Conservation (phyloP, 1,140 invertebrate species). For the Trichonephila inaurata region DNA sequence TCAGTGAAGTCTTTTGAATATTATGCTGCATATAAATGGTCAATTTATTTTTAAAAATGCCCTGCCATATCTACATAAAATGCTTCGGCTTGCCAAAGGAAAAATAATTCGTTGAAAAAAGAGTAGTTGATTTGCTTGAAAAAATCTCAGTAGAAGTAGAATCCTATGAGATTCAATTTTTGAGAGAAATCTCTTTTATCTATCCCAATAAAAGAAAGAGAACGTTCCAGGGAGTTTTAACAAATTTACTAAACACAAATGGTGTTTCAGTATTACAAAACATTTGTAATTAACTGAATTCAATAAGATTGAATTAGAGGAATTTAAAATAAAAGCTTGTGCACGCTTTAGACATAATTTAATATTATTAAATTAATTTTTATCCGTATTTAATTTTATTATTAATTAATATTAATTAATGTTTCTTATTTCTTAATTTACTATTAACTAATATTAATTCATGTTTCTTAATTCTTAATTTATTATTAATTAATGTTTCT, state of each 20-base stretch:
- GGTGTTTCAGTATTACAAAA: no score
- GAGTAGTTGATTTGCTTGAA: slow-evolving; percentile 22
- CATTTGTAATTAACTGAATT: no score
- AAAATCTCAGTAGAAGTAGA: not conserved
- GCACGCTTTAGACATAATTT: no score
- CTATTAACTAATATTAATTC: no score
- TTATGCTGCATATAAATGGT: slow-evolving; percentile 27
- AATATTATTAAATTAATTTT: no score
- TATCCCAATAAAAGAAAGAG: not conserved
- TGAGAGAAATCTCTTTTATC: not conserved
- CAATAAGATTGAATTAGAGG: no score
- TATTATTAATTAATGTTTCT: no score
- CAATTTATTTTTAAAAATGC: slow-evolving; percentile 32
- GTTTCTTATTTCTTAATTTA: no score
- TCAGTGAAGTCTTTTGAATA: slow-evolving; percentile 2
- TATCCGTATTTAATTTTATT: no score
- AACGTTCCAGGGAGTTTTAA: not conserved
- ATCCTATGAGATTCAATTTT: not conserved
- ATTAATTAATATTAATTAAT: no score
- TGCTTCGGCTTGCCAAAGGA: not conserved
- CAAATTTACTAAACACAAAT: not conserved
- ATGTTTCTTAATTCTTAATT: no score
- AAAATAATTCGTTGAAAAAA: not conserved
- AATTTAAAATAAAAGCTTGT: no score
- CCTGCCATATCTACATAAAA: not conserved